Percentiles rank a stretch among this genome's conserved stretches.
Evolutionary conservation across 2,797 vertebrate species (phyloP).

Genomic region (Gallirallus australis): DNA sequence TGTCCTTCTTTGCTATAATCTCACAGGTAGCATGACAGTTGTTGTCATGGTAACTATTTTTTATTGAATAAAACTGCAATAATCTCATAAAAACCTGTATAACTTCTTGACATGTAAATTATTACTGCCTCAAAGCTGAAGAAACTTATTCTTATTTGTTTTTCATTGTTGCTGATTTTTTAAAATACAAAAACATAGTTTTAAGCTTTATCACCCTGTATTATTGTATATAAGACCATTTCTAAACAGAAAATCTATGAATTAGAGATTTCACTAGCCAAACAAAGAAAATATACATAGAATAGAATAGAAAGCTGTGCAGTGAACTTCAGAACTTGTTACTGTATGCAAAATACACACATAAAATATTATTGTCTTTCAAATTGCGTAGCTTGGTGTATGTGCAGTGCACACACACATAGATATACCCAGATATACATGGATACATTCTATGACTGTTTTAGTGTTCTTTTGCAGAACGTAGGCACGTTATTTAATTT

Average conservation of each 20-base stretch:
- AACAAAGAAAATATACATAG: not conserved
- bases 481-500: accelerated
- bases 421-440: not conserved
- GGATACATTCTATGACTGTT: not conserved
- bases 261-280: not conserved
- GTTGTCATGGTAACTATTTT: slow-evolving; percentile 73
- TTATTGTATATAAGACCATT: not conserved
- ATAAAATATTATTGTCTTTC: not conserved
- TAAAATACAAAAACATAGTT: not conserved
- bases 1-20: slow-evolving; percentile 63
- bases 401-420: not conserved
- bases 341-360: not conserved
- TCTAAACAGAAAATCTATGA: not conserved
- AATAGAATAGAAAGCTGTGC: not conserved
- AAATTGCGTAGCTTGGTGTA: not conserved
- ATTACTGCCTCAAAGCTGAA: slow-evolving; percentile 64
- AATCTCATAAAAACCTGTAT: slow-evolving; percentile 67
- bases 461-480: not conserved
- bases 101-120: slow-evolving; percentile 77
- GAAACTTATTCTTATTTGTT: not conserved
- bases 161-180: not conserved
- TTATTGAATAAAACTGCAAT: slow-evolving; percentile 65
- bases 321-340: not conserved
- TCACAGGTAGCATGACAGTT: slow-evolving; percentile 60
- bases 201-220: slow-evolving; percentile 2